phyloP scores from a whole-genome alignment of 2,797 vertebrate genomes.

The Eurystomus glaucurus region DNA sequence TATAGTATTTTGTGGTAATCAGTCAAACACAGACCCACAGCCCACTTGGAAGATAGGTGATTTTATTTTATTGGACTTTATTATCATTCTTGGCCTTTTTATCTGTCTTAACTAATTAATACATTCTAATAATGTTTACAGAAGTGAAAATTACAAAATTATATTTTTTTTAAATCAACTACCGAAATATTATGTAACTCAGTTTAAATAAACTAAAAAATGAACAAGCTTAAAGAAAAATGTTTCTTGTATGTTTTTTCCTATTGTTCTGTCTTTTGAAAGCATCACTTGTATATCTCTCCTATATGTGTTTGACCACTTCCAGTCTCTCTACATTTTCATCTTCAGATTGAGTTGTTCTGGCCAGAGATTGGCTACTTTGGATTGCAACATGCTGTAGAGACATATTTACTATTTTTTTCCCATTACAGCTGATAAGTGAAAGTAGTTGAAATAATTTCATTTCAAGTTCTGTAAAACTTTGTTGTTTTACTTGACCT shows the following conservation, averaged over 20 bases:
- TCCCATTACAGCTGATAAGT: not conserved
- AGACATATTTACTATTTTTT: not conserved
- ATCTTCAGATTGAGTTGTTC: not conserved
- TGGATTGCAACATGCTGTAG: not conserved
- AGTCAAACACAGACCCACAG: not conserved
- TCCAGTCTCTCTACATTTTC: not conserved
- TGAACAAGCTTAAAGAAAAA: not conserved
- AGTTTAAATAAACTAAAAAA: not conserved
- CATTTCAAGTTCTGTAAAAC: not conserved
- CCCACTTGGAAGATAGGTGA: not conserved
- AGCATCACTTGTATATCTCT: not conserved
- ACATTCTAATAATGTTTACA: not conserved
- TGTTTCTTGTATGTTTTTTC: not conserved
- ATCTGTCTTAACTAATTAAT: not conserved
- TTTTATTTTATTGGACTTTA: not conserved
- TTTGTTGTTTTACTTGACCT: not conserved
- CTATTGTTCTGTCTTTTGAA: not conserved
- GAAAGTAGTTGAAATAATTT: not conserved
- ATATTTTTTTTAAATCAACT: not conserved
- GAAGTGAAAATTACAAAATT: not conserved
- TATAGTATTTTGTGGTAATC: not conserved
- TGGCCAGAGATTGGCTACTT: not conserved
- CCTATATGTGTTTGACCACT: not conserved
- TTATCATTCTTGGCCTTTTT: not conserved
- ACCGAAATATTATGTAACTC: not conserved